phyloP scores from a whole-genome alignment of 2,797 vertebrate genomes.

The Falco peregrinus region DNA sequence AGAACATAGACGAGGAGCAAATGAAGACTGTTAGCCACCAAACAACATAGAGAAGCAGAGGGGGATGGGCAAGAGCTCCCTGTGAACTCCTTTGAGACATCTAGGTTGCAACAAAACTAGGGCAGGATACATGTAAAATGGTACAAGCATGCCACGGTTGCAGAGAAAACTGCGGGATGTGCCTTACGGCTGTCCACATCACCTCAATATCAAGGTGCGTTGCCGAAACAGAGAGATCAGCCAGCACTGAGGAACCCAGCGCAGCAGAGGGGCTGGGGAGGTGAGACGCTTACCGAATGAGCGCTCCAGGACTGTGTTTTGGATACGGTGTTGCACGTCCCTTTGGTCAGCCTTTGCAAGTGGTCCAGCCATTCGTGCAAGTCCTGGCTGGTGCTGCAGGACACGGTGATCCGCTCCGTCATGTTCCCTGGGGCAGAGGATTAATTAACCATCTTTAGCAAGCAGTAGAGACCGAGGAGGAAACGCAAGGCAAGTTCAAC shows the following conservation, averaged over 20 bases:
- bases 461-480: neutral
- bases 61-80: neutral
- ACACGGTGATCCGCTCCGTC: slow-evolving; percentile 86
- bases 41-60: neutral
- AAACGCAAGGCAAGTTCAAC: neutral
- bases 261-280: neutral
- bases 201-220: neutral
- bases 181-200: neutral
- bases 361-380: slow-evolving; percentile 95
- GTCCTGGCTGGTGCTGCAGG: slow-evolving; percentile 87
- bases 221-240: neutral
- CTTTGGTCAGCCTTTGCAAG: slow-evolving; percentile 88
- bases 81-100: neutral
- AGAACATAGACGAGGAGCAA: slow-evolving; percentile 78
- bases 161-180: neutral
- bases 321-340: slow-evolving; percentile 80
- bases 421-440: slow-evolving; percentile 69
- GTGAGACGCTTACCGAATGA: slow-evolving; percentile 67
- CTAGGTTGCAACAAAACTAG: neutral
- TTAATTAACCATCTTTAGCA: neutral
- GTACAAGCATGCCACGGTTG: neutral
- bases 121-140: neutral
- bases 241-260: neutral
- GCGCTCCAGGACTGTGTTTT: slow-evolving; percentile 82
- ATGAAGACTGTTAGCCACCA: slow-evolving; percentile 30